These are phyloP conservation scores for Dryococelus australis DNA, from an alignment of 2,888 invertebrate species.

Conservation along the genomic window DNA sequence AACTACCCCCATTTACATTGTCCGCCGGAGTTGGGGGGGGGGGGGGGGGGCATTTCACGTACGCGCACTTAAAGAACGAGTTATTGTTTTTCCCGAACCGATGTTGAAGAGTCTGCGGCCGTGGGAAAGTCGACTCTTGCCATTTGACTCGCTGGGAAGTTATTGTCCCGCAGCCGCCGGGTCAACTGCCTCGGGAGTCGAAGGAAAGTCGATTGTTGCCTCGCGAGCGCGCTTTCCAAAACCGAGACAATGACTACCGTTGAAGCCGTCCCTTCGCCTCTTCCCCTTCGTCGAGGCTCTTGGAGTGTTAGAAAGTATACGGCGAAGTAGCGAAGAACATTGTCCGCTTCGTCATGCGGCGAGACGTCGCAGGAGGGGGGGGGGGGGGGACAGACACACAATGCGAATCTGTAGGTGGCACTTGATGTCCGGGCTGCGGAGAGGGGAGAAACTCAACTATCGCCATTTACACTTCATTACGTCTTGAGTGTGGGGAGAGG, in stretches of 20 bases:
- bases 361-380: not conserved
- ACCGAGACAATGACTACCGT: not conserved
- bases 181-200: not conserved
- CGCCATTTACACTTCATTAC: slow-evolving; percentile 16
- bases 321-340: not conserved
- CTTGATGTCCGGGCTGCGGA: not conserved
- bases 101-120: not conserved
- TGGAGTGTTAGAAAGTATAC: not conserved
- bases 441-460: not conserved
- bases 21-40: not conserved
- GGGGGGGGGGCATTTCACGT: too few species aligned
- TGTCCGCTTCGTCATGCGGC: not conserved
- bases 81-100: not conserved
- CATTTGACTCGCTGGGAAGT: not conserved
- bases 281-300: not conserved
- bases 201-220: not conserved
- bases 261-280: not conserved
- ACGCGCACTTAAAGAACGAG: not conserved
- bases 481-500: not conserved
- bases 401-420: not conserved
- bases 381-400: too few species aligned
- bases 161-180: not conserved
- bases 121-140: not conserved
- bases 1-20: not conserved
- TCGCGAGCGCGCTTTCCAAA: not conserved